Percentiles rank a stretch among this genome's conserved stretches.
Evolutionary conservation across 1,140 invertebrate species (phyloP).

Genomic region (Aphis gossypii): DNA sequence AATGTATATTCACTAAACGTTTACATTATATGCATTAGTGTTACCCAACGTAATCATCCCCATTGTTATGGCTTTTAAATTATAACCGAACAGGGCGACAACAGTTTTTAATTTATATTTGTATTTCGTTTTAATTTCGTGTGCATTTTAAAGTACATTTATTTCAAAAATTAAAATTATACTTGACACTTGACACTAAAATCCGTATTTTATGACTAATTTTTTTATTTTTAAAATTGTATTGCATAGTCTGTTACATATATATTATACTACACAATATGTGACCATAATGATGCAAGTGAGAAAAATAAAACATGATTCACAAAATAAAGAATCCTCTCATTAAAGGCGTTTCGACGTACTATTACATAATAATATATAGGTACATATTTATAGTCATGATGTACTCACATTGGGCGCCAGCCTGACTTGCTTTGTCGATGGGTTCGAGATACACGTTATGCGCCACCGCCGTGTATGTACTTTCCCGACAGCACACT

Average conservation of each 20-base stretch:
- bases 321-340: background rate
- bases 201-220: background rate
- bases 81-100: background rate
- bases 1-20: no score
- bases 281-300: background rate
- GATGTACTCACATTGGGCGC: background rate
- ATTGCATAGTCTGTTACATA: background rate
- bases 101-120: background rate
- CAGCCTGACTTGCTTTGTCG: no score
- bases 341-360: background rate
- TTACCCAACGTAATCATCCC: background rate
- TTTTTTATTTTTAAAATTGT: conserved; percentile 9
- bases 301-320: background rate
- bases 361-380: background rate
- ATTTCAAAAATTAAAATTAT: background rate
- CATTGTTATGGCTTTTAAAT: background rate
- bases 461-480: no score
- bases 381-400: background rate
- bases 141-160: background rate
- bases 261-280: background rate
- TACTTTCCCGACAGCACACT: no score
- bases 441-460: no score
- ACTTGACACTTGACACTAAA: background rate
- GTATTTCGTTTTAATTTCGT: background rate
- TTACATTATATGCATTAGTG: background rate